Conservation (phyloP, 37 sponge, comb jelly and placozoan genomes). For the Axinella damicornis region DNA sequence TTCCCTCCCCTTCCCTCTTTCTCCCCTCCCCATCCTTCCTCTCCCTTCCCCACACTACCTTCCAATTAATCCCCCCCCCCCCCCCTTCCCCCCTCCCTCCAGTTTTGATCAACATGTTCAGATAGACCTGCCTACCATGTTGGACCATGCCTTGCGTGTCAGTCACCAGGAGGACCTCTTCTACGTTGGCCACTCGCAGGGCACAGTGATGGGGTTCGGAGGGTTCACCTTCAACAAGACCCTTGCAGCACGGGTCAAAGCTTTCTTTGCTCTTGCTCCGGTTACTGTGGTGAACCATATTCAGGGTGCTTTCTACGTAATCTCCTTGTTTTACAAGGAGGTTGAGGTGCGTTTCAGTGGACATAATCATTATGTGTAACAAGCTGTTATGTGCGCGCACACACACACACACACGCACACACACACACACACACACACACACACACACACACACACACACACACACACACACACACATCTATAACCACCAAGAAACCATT, state of each 20-base stretch:
- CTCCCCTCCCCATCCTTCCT: background rate
- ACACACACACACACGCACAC: background rate
- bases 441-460: no score
- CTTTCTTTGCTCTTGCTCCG: constrained; percentile 87
- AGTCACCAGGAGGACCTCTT: constrained; percentile 64
- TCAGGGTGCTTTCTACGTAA: constrained; percentile 50
- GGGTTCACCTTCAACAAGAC: constrained; percentile 81
- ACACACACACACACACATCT: no score
- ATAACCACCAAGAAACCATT: no score
- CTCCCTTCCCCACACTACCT: background rate
- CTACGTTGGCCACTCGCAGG: constrained; percentile 96
- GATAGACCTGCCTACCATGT: constrained; percentile 88
- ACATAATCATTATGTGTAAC: no score
- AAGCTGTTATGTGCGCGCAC: background rate
- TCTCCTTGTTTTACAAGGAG: constrained; percentile 52
- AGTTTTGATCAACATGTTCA: constrained; percentile 90
- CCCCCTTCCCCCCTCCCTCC: background rate
- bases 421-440: no score
- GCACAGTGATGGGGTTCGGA: constrained; percentile 90
- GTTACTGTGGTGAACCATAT: constrained; percentile 71
- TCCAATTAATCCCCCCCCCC: background rate
- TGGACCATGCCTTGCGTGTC: constrained; percentile 73
- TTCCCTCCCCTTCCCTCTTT: background rate
- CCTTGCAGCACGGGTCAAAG: constrained; percentile 68
- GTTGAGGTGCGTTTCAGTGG: background rate